Conservation (phyloP, 2,797 vertebrate species). For the Muscicapa striata region DNA sequence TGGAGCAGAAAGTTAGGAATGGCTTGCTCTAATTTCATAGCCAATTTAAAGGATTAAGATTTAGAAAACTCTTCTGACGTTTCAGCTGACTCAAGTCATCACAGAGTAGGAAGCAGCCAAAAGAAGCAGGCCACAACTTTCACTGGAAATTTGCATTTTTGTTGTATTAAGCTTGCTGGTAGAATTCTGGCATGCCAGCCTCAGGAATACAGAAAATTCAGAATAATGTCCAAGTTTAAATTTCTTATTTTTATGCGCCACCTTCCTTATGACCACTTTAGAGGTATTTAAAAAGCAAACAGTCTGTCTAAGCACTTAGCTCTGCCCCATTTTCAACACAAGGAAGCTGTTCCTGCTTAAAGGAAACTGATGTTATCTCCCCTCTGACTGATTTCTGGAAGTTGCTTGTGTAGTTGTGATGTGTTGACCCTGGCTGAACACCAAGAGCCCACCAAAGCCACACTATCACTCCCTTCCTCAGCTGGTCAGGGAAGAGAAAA, state of each 20-base stretch:
- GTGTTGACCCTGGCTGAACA: background rate
- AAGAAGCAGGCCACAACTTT: background rate
- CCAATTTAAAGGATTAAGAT: background rate
- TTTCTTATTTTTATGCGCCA: background rate
- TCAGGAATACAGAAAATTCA: background rate
- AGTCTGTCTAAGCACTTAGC: background rate
- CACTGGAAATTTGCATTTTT: background rate
- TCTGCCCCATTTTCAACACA: background rate
- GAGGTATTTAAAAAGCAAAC: background rate
- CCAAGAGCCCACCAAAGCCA: background rate
- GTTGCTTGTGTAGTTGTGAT: background rate
- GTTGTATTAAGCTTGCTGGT: background rate
- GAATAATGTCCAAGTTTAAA: background rate
- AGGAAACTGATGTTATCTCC: background rate
- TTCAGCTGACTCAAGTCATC: background rate
- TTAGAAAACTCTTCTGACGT: background rate
- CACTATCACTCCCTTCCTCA: background rate
- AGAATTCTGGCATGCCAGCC: background rate
- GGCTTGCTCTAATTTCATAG: background rate
- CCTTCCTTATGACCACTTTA: background rate
- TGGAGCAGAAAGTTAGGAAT: background rate
- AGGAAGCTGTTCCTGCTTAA: background rate
- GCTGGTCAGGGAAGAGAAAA: background rate
- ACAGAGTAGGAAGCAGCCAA: background rate
- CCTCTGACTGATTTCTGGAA: background rate